phyloP scores from a whole-genome alignment of 2,888 invertebrate species.

The Hemicrepidius hirtus region DNA sequence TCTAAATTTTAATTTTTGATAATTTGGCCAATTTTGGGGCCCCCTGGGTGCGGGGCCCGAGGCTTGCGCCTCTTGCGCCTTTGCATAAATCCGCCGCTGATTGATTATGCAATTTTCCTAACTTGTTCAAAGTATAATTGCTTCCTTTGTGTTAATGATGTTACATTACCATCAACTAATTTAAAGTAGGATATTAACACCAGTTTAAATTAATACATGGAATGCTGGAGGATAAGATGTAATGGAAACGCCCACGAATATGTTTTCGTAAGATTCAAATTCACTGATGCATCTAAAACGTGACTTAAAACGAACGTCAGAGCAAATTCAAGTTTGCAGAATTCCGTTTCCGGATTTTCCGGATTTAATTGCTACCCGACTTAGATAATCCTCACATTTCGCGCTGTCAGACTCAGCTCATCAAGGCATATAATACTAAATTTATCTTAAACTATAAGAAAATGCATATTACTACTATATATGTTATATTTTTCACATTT shows the following conservation, averaged over 20 bases:
- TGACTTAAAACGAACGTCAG: constrained; percentile 16
- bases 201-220: constrained; percentile 17
- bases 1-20: too few species aligned
- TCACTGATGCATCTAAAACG: constrained; percentile 31
- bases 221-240: constrained; percentile 13
- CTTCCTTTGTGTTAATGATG: constrained; percentile 17
- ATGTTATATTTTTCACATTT: too few species aligned
- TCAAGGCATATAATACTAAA: constrained; percentile 24
- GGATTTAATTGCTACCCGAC: constrained; percentile 15
- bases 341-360: constrained; percentile 20
- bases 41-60: too few species aligned
- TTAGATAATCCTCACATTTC: constrained; percentile 16
- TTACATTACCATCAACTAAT: constrained; percentile 14
- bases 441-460: constrained; percentile 5
- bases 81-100: too few species aligned
- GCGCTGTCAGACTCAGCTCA: constrained; percentile 5
- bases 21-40: too few species aligned
- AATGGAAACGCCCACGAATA: constrained; percentile 4
- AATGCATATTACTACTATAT: too few species aligned
- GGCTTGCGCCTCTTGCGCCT: too few species aligned
- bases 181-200: constrained; percentile 5
- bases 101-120: constrained; percentile 26
- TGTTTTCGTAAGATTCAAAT: constrained; percentile 8
- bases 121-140: constrained; percentile 5
- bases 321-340: constrained; percentile 23